Evolutionary conservation across 2,797 vertebrate genomes (phyloP), one percentile per base, ranked within the genome.

Genomic region (Sarcoramphus papa): DNA sequence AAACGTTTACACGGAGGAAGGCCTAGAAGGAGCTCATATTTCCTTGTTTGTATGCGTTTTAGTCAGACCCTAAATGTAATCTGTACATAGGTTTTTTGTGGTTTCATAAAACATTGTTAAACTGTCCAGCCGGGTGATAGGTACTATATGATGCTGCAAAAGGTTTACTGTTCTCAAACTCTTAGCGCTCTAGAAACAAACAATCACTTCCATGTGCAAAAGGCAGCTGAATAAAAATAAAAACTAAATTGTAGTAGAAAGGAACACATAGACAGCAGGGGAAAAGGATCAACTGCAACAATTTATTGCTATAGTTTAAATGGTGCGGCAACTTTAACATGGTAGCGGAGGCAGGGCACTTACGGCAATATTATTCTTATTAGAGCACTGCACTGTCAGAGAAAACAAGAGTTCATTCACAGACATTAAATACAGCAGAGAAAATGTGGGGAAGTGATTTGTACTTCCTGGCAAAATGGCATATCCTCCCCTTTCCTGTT

Each of bases 251-350:
- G 86, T 53, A 30, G 90, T 10, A 41, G 81, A 95, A 85, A 91
- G 78, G 48, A 92, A 50, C 74, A 89, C 27, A 15, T 50, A 90
- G 83, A 91, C 90, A 94, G 79, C 72, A 69, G 45, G 65, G 86
- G 14, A 63, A 94, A 87, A 87, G 63, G 81, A 94, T 65, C 93
- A 87, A 80, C 64, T 85, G 59, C 77, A 65, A 92, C 79, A 68
- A 96, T 92, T 93, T 96, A 97, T 85, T 92, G 86, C 92, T 79
- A 47, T 51, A 94, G 82, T 86, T 94, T 88, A 85, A 97, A 93
- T 41, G 85, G 82, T 91, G 91, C 35, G 0, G 92, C 86, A 93
- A 85, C 82, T 92, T 90, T 76, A 95, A 83, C 79, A 76, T 73
- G 63, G 79, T 75, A 74, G 35, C 64, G 77, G 62, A 94, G 74